Base-by-base conservation (phyloP, 2,888 invertebrate genomes). In the Meteorus cinctellus region DNA sequence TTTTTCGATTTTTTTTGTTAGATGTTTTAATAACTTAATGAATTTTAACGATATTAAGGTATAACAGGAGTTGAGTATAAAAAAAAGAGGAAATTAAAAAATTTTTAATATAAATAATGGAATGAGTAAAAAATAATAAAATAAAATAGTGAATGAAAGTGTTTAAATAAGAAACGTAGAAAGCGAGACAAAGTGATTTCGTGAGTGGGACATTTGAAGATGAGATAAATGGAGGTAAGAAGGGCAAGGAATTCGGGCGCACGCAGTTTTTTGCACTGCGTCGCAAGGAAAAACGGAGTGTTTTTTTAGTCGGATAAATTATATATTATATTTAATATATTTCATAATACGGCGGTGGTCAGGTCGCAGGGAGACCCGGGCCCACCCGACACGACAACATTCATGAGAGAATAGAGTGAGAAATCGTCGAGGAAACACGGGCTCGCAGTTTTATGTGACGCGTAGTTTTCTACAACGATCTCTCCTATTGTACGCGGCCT, bases 251-350 rank as follows among this genome's bases (percentile, higher is more conserved):
- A 65, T 70, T 77, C 73, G 81, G 75, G 74, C 80, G 82, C 79
- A 79, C 83, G 83, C 84, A 87, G 87, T 83, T 86, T 86, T 87
- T 86, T 87, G 85, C 84, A 84, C 87, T 87, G 86, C 82, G 85
- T 80, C 78, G 74, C 63, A 80, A 81, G 79, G 82, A 82, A 82
- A 82, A 86, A 86, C 84, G 84, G 84, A 86, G 85, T 86, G 55
- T 73, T 85, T 88, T 41, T 85, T 87, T 88, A 87, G 86, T 85
- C 83, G 84, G 85, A 84, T 86, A 82, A 83, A 89, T 88, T 88
- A 87, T 89, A 88, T 88, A 87, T 86, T 88, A 89, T 89, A 89
- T 87, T 86, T 89, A 89, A 88, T 89, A 89, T 89, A 89, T 89
- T 88, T 86, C 85, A 85, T 86, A 81, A 83, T 81, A 82, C 83